These are phyloP conservation scores for Chorisops tibialis DNA, from an alignment of 2,888 invertebrate genomes.

Conservation along the genomic window DNA sequence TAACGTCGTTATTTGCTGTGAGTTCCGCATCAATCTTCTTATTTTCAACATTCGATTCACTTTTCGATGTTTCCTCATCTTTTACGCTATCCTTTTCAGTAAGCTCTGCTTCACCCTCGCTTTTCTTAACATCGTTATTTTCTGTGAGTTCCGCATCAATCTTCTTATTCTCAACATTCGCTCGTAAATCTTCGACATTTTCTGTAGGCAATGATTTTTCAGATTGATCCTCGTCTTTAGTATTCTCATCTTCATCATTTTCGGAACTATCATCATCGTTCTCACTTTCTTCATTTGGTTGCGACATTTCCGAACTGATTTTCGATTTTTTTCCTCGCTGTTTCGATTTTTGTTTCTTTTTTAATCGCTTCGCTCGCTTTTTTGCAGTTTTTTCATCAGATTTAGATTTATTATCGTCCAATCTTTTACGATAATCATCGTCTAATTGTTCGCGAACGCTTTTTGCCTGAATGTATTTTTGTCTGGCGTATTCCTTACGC, in stretches of 20 bases:
- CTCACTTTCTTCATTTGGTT: constrained; percentile 24
- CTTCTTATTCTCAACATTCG: no score
- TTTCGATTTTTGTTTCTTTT: constrained; percentile 62
- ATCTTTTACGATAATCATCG: constrained; percentile 74
- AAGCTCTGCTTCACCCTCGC: no score
- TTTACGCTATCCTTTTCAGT: no score
- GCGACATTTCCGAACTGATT: constrained; percentile 30
- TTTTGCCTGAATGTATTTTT: constrained; percentile 88
- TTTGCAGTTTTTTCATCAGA: constrained; percentile 85
- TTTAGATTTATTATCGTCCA: constrained; percentile 66
- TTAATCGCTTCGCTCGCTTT: constrained; percentile 83
- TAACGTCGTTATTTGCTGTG: no score
- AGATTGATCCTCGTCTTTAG: background rate
- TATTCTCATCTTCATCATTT: constrained; percentile 22
- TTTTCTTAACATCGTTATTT: no score
- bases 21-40: no score
- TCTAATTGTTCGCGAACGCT: constrained; percentile 78
- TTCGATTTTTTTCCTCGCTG: constrained; percentile 33
- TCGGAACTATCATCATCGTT: constrained; percentile 31
- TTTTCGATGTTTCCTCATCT: no score
- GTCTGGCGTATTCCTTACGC: constrained; percentile 92
- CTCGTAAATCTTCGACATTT: no score
- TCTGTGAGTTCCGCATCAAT: no score
- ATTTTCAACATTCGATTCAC: no score
- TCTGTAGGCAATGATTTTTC: no score